Percentiles rank a stretch among this genome's conserved stretches.
Conservation (phyloP, 2,888 invertebrate species). For the Teleogryllus oceanicus region DNA sequence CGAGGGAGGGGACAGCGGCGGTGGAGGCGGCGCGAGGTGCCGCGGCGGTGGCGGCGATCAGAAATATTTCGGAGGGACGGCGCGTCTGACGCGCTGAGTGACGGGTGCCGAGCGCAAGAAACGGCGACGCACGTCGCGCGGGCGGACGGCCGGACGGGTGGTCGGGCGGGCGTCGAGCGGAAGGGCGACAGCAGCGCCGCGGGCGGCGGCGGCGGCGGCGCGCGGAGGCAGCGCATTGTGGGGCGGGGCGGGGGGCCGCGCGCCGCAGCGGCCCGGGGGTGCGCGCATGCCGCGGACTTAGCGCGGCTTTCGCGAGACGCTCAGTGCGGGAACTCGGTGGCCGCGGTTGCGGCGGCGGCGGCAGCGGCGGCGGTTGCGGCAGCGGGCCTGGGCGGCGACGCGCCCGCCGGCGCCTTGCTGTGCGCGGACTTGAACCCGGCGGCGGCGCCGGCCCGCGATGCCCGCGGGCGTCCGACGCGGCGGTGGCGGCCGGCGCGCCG, state of each 20-base stretch:
- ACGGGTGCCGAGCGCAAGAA: constrained; percentile 10
- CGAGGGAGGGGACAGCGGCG: neutral
- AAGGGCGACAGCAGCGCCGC: neutral
- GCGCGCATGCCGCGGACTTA: constrained; percentile 19
- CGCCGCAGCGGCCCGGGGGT: constrained; percentile 28
- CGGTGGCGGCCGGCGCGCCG: constrained; percentile 22
- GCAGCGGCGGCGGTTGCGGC: neutral
- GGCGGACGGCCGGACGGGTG: neutral
- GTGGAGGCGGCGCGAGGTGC: constrained; percentile 8
- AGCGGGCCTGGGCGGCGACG: neutral
- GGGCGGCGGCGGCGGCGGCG: neutral
- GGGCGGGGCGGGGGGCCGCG: constrained; percentile 23
- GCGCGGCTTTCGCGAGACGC: neutral
- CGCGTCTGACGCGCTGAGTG: constrained; percentile 7
- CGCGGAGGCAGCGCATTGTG: neutral
- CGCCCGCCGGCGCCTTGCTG: constrained; percentile 19
- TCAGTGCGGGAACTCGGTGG: constrained; percentile 1
- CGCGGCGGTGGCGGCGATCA: constrained; percentile 6
- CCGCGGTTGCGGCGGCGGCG: neutral
- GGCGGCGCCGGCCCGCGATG: constrained; percentile 23
- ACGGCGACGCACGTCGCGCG: neutral
- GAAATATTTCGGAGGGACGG: constrained; percentile 18
- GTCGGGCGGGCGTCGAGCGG: neutral
- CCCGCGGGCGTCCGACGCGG: constrained; percentile 18
- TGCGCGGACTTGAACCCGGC: constrained; percentile 21